A percentile compares a stretch with the other conserved stretches of the same genome.
Conservation (phyloP, 2,797 vertebrate species). For the Ispidina picta region DNA sequence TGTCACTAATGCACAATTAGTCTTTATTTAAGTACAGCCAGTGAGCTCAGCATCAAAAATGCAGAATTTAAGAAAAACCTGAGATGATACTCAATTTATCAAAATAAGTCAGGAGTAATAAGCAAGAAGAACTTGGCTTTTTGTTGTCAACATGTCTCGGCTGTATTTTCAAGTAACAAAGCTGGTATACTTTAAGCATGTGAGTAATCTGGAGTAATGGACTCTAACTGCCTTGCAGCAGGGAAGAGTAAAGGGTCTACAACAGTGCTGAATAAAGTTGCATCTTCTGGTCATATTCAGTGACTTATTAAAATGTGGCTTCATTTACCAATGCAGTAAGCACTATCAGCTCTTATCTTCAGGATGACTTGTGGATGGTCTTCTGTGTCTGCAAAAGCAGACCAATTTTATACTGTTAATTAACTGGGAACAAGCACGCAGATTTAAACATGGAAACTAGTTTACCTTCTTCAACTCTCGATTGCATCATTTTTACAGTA, state of each 20-base stretch:
- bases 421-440: background rate
- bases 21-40: background rate
- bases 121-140: background rate
- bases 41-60: background rate
- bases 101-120: background rate
- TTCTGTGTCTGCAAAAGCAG: background rate
- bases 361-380: background rate
- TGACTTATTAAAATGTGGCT: background rate
- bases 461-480: background rate
- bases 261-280: background rate
- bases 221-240: background rate
- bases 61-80: background rate
- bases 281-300: background rate
- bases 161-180: background rate
- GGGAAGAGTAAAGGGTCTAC: background rate
- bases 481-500: background rate
- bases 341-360: background rate
- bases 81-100: background rate
- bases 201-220: background rate
- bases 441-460: background rate
- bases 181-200: background rate
- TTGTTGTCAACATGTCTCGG: background rate
- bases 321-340: slow-evolving; percentile 3
- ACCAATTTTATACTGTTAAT: background rate
- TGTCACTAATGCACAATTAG: background rate